A percentile compares a stretch with the other conserved stretches of the same genome.
Conservation (phyloP, 2,797 vertebrate genomes). For the Stomatorhinus walkeri region DNA sequence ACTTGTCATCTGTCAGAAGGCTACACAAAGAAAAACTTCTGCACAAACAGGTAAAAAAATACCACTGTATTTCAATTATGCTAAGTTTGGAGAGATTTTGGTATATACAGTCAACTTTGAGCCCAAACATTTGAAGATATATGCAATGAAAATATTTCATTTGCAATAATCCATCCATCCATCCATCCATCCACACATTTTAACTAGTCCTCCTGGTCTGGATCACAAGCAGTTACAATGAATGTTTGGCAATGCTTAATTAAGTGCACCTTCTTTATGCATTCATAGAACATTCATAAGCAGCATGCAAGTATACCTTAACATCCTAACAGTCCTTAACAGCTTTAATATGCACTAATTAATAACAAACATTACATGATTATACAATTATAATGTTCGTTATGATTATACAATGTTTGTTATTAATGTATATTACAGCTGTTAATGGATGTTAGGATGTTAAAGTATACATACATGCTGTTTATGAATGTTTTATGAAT, state of each 20-base stretch:
- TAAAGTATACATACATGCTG: background rate
- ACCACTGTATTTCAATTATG: background rate
- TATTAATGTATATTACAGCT: background rate
- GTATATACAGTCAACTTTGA: background rate
- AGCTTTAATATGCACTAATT: background rate
- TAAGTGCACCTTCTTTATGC: background rate
- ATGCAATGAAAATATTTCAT: background rate
- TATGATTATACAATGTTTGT: background rate
- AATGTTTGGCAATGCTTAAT: background rate
- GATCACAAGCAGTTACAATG: background rate
- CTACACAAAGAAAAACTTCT: background rate
- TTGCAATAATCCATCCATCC: background rate
- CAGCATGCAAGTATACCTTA: background rate
- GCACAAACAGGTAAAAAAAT: background rate
- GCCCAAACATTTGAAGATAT: background rate
- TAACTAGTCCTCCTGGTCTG: background rate
- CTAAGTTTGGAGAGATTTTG: background rate
- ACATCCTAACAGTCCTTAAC: background rate
- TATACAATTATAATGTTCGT: background rate
- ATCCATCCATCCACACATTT: background rate
- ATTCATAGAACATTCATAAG: background rate
- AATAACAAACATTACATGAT: background rate
- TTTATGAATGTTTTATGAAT: background rate
- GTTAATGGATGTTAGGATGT: background rate
- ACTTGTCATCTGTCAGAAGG: background rate